phyloP scores from a whole-genome alignment of 2,797 vertebrate genomes.

The Alcedo atthis region DNA sequence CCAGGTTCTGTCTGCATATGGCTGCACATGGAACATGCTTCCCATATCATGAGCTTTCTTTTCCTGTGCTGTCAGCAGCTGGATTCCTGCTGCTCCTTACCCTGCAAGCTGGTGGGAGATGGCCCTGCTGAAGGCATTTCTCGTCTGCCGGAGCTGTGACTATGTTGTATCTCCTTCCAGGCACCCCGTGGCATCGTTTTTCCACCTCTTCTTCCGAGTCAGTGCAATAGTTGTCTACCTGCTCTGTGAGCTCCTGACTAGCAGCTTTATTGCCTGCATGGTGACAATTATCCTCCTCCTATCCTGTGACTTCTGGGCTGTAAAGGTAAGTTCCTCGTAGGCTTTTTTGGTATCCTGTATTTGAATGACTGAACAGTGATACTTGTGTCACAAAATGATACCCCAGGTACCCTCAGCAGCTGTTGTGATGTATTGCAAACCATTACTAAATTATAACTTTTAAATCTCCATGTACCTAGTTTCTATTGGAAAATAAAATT shows the following conservation, averaged over 20 bases:
- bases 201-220: conserved; percentile 94
- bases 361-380: background rate
- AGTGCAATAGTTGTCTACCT: conserved; percentile 88
- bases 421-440: background rate
- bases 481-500: background rate
- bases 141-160: background rate
- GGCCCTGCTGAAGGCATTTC: background rate
- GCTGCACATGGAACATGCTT: background rate
- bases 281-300: conserved; percentile 94
- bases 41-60: background rate
- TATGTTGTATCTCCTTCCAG: conserved; percentile 76
- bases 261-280: conserved; percentile 92
- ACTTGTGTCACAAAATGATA: fast-evolving
- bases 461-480: background rate
- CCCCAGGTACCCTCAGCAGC: no score
- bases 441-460: fast-evolving
- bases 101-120: background rate
- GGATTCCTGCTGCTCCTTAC: background rate
- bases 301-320: conserved; percentile 96
- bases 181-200: conserved; percentile 93
- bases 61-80: background rate
- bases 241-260: conserved; percentile 85
- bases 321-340: conserved; percentile 83
- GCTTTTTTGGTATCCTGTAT: background rate
- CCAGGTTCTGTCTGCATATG: background rate